Evolutionary conservation across 2,113 vertebrate genomes (phyloP), one percentile per base, ranked within the genome.

Genomic region (Hippocampus comes): DNA sequence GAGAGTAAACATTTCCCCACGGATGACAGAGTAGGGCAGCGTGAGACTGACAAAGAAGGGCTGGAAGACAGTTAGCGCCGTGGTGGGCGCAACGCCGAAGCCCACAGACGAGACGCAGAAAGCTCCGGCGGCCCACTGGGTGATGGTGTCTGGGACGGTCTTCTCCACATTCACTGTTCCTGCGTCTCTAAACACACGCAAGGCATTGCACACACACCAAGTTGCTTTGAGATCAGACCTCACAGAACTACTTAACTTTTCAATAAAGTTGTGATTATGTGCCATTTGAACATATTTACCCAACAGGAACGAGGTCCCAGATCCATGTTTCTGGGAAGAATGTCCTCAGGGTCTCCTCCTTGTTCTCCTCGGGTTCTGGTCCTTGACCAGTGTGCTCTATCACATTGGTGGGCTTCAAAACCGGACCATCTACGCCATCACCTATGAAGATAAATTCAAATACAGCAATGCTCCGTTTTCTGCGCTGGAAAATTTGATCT

Each of bases 321-420:
- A 98, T 91, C 96, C 95, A 97, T 0, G 94, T 95, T 78, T 97
- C 95, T 2, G 95, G 94, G 84, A 98, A 97, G 65, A 90, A 94
- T 0, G 78, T 94, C 68, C 94, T 87, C 69, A 94, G 12, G 0
- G 86, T 93, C 76, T 91, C 86, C 69, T 60, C 66, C 10, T 6
- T 18, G 61, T 41, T 27, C 8, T 74, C 14, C 0, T 5, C 8
- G 15, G 21, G 0, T 2, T 1, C 21, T 1, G 1, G 53, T 2
- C 2, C 9, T n/a, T n/a, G 9, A 11, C 27, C 27, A 27, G 27
- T 1, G 27, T 27, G 27, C 12, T 3, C 17, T 0, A 6, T 18
- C 49, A 5, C 49, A 8, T 20, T 21, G 5, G 18, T 0, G 2
- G 0, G 6, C 5, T 18, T 6, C 5, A 17, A 5, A 51, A 51